phyloP scores from a whole-genome alignment of 2,797 vertebrate genomes.

The Melanotaenia nigrans region DNA sequence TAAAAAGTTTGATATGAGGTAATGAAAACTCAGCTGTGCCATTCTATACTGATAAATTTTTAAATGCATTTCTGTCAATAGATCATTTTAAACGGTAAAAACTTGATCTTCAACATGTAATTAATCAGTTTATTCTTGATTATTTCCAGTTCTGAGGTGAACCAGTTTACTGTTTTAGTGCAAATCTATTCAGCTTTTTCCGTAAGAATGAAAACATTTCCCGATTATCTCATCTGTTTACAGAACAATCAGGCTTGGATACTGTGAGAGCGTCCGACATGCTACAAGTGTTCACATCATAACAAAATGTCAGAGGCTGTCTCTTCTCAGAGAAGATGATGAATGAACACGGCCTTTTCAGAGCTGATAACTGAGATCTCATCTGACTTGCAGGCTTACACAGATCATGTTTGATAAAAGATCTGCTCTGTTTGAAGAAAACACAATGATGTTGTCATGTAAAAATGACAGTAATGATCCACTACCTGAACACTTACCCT shows the following conservation, averaged over 20 bases:
- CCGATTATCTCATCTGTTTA: not conserved
- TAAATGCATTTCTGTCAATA: not conserved
- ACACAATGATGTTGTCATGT: conserved; percentile 57
- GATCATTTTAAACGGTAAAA: not conserved
- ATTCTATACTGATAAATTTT: no score
- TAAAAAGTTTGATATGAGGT: no score
- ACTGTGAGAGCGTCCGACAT: not conserved
- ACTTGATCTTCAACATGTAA: not conserved
- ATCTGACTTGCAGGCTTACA: conserved; percentile 45
- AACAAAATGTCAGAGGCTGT: conserved; percentile 16
- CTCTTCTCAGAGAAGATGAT: conserved; percentile 32
- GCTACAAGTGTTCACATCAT: conserved; percentile 8
- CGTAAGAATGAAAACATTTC: not conserved
- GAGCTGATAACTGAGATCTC: conserved; percentile 53
- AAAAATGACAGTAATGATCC: conserved; percentile 62
- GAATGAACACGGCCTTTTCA: conserved; percentile 54
- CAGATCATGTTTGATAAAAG: conserved; percentile 66
- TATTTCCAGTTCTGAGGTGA: not conserved
- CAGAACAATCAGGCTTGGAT: not conserved
- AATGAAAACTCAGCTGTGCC: no score
- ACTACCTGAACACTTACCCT: conserved; percentile 51
- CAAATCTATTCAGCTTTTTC: not conserved
- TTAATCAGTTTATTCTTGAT: no score
- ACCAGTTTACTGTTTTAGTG: not conserved
- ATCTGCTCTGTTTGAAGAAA: conserved; percentile 40